Evolutionary conservation across 2,888 invertebrate species (phyloP).

Genomic region (Argyresthia albistria): DNA sequence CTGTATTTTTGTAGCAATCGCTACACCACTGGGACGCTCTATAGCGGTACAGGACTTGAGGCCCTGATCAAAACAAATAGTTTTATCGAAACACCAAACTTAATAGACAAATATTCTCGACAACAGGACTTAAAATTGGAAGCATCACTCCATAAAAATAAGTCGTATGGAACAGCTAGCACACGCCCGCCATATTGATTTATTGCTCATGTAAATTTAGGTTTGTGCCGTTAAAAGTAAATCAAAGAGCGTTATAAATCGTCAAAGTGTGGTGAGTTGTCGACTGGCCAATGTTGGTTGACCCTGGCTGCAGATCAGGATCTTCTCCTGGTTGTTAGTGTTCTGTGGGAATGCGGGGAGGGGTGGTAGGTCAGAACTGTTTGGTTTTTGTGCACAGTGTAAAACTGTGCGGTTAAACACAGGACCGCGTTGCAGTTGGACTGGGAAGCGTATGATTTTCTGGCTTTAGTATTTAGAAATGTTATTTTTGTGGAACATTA

Average conservation of each 20-base stretch:
- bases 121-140: background rate
- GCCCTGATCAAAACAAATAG: too few relatives aligned
- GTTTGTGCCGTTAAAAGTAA: slow-evolving; percentile 43
- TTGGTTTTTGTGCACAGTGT: background rate
- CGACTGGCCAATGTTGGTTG: slow-evolving; percentile 12
- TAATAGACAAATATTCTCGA: too few relatives aligned
- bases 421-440: slow-evolving; percentile 1
- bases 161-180: slow-evolving; percentile 13
- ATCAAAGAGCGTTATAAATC: slow-evolving; percentile 44
- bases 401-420: slow-evolving; percentile 3
- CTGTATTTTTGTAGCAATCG: too few relatives aligned
- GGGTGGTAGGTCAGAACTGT: background rate
- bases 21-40: too few relatives aligned
- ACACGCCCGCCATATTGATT: slow-evolving; percentile 32
- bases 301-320: slow-evolving; percentile 3
- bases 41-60: too few relatives aligned
- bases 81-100: too few relatives aligned
- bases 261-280: slow-evolving; percentile 25
- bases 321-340: background rate
- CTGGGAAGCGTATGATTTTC: background rate
- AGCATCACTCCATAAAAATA: slow-evolving; percentile 14
- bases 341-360: background rate
- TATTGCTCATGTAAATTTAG: slow-evolving; percentile 41
- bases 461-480: background rate
- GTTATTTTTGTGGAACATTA: too few relatives aligned